Base-by-base conservation (phyloP, 2,113 vertebrate species). In the Lutjanus erythropterus region DNA sequence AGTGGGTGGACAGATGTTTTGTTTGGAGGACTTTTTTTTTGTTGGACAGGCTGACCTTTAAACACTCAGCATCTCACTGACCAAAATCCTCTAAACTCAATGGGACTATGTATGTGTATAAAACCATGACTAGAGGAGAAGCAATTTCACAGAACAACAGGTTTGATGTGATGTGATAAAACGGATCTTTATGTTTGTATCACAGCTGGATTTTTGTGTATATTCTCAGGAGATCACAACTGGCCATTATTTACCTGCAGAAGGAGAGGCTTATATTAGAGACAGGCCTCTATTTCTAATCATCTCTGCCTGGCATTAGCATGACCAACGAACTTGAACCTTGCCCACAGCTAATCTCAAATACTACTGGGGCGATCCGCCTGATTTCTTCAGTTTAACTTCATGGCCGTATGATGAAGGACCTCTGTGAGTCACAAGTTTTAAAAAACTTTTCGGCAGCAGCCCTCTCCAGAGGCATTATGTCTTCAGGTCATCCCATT, bases 31-130 rank as follows among this genome's bases (percentile, higher is more conserved):
- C 55, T 41, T 1, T 41, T 67, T 53, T 29, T 46, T 58, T 46
- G 47, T 25, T 78, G 64, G 47, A 33, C 67, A 25, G 19, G 47
- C 78, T 82, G 81, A 84, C 68, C 81, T 90, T 90, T 84, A 78
- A 74, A 86, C 55, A 82, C 46, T 53, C 6, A 0, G 53, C 31
- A 53, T 42, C 65, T 67, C 25, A 71, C 50, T 64, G 65, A 75
- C 64, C 46, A 39, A 65, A 62, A 65, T 70, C 58, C 42, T 75
- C 44, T 23, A n/a, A 9, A 62, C 60, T 62, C 61, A 55, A 71
- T 31, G 19, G 42, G 42, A 29, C 31, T 47, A n/a, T 62, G 9
- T 44, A 59, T 61, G 44, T 23, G 64, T 41, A 49, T 44, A 42
- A 42, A 65, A 42, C 19, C 12, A 21, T 37, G 39, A 56, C 10